Percentiles rank a stretch among this genome's conserved stretches.
phyloP scores from a whole-genome alignment of 2,113 vertebrate species.

The Tyrannus savana region DNA sequence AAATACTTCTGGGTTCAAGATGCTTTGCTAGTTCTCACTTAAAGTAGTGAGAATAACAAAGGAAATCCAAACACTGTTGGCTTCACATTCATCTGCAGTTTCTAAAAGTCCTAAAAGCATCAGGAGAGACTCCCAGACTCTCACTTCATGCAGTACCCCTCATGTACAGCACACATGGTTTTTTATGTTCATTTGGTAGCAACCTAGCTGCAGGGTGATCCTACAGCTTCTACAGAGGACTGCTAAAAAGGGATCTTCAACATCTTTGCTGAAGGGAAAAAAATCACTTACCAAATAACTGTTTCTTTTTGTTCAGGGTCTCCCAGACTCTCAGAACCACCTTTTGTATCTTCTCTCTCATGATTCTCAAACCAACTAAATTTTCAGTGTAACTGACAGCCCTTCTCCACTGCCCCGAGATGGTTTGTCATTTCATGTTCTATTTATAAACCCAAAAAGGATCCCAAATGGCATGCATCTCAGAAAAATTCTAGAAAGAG shows the following conservation, averaged over 20 bases:
- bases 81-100: not conserved
- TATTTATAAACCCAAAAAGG: not conserved
- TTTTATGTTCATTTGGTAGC: not conserved
- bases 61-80: not conserved
- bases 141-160: not conserved
- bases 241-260: not conserved
- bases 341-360: not conserved
- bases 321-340: not conserved
- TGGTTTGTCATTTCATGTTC: conserved; percentile 7
- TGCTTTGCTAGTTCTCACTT: not conserved
- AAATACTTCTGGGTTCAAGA: not conserved
- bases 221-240: not conserved
- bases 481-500: not conserved
- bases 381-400: not conserved
- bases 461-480: not conserved
- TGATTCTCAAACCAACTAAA: not conserved
- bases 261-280: not conserved
- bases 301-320: rapidly evolving
- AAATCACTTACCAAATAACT: not conserved
- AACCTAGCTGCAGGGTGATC: not conserved
- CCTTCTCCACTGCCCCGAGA: not conserved
- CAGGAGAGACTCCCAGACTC: not conserved
- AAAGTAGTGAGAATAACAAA: not conserved
- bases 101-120: not conserved
- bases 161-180: not conserved